Percentiles rank a stretch among this genome's conserved stretches.
Conservation (phyloP, 2,113 vertebrate species). For the Atractosteus spatula region DNA sequence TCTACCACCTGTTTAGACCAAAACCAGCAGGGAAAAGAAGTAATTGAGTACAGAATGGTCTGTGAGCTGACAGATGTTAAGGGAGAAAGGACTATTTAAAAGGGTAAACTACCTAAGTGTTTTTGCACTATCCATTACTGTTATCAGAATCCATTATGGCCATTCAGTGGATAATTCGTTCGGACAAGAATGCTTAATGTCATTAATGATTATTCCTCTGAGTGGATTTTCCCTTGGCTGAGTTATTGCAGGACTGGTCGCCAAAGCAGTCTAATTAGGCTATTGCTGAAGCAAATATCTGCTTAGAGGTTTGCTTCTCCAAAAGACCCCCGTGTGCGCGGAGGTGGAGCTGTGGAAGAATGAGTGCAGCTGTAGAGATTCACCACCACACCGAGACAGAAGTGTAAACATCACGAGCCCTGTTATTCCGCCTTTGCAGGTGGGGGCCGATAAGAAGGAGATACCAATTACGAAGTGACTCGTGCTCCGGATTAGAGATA, state of each 20-base stretch:
- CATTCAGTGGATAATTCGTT: constrained; percentile 57
- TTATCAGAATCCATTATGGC: constrained; percentile 68
- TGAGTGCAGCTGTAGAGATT: constrained; percentile 33
- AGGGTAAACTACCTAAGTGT: constrained; percentile 69
- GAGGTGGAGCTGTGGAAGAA: not conserved
- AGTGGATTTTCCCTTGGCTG: constrained; percentile 15
- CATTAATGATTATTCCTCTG: constrained; percentile 54
- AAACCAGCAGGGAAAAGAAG: not conserved
- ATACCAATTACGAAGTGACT: constrained; percentile 50
- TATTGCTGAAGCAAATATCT: not conserved
- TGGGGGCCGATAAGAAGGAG: constrained; percentile 35
- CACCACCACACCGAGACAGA: constrained; percentile 35
- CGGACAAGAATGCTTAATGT: constrained; percentile 66
- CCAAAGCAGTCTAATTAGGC: not conserved
- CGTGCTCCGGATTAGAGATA: constrained; percentile 55
- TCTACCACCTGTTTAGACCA: not conserved
- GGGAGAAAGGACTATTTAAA: constrained; percentile 57
- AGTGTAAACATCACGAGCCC: constrained; percentile 33
- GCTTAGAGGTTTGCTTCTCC: not conserved
- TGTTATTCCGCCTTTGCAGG: constrained; percentile 36
- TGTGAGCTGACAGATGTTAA: constrained; percentile 46
- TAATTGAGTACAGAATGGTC: not conserved
- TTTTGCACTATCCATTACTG: constrained; percentile 67
- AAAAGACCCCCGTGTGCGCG: not conserved
- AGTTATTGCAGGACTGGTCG: not conserved